A percentile compares a stretch with the other conserved stretches of the same genome.
phyloP scores from a whole-genome alignment of 2,797 vertebrate genomes.

The Corythornis leucogaster region DNA sequence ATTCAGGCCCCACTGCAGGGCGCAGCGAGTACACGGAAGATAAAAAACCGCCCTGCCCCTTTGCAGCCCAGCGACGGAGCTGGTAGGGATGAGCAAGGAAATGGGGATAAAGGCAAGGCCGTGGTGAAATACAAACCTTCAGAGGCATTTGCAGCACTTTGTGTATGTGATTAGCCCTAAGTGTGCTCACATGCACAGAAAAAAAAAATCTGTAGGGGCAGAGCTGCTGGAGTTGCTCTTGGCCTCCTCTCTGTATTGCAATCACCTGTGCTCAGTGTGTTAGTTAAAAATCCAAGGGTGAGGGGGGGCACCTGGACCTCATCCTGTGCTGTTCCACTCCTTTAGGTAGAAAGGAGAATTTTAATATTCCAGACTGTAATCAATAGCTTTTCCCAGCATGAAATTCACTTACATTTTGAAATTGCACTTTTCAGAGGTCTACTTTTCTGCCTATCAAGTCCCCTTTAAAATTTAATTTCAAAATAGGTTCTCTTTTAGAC shows the following conservation, averaged over 20 bases:
- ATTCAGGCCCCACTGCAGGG: neutral
- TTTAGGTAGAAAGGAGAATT: neutral
- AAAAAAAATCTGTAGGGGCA: neutral
- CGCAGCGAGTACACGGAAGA: neutral
- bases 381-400: conserved; percentile 10
- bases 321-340: neutral
- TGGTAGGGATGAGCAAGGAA: neutral
- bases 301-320: neutral
- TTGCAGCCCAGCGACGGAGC: neutral
- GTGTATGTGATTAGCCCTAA: neutral
- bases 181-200: neutral
- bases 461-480: conserved; percentile 20
- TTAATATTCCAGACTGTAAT: conserved; percentile 13
- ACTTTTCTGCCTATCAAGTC: neutral
- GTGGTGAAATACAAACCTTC: neutral
- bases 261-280: neutral
- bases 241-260: neutral
- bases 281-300: neutral
- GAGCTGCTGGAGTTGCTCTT: neutral
- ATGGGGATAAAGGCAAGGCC: neutral
- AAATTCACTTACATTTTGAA: conserved; percentile 45
- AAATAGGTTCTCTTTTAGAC: neutral
- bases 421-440: conserved; percentile 4
- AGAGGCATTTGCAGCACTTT: neutral
- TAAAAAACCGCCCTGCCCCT: neutral